Base-by-base conservation (phyloP, 1,140 invertebrate genomes). In the Parapsyche elsis region DNA sequence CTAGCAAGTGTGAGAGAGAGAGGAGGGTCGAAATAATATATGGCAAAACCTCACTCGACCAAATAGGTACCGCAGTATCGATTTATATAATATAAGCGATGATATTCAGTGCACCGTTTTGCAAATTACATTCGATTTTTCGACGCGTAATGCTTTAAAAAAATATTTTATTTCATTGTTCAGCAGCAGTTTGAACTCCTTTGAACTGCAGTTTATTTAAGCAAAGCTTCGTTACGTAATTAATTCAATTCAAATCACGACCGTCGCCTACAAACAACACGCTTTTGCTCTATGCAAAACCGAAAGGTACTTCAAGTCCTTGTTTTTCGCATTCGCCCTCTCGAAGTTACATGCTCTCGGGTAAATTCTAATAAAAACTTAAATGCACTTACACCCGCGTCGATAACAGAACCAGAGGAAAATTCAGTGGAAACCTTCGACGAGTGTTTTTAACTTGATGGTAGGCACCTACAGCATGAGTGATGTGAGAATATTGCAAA, bases 171-270 rank as follows among this genome's bases (percentile, higher is more conserved):
- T 38, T 38, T 7, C 30, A 38, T 1, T 38, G 2, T 4, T 38
- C 1, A 7, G 30, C 7, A 38, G 30, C 30, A 38, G 30, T 38
- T 38, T 38, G 30, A 38, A 38, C 30, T 38, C 16, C 49, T 16
- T 53, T 16, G 49, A 16, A 24, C 24, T 10, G 57, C 5, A 64
- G 71, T 74, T 83, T 82, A 82, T 80, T 83, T 83, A 83, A 45
- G 64, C n/a, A 73, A 79, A 75, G 76, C 79, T 78, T 77, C 80
- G 83, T 82, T 85, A 86, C 85, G 86, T 88, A 88, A 88, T 88
- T 89, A 87, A 88, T 87, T 87, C 86, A 87, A 88, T 88, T 89
- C 87, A 88, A 88, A 88, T 88, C 87, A 87, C 84, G 84, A 84
- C 86, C 75, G 86, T 86, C 86, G 86, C 87, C 87, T 85, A 87